A percentile compares a stretch with the other conserved stretches of the same genome.
Evolutionary conservation across 2,888 invertebrate genomes (phyloP).

Genomic region (Xestia ashworthii): DNA sequence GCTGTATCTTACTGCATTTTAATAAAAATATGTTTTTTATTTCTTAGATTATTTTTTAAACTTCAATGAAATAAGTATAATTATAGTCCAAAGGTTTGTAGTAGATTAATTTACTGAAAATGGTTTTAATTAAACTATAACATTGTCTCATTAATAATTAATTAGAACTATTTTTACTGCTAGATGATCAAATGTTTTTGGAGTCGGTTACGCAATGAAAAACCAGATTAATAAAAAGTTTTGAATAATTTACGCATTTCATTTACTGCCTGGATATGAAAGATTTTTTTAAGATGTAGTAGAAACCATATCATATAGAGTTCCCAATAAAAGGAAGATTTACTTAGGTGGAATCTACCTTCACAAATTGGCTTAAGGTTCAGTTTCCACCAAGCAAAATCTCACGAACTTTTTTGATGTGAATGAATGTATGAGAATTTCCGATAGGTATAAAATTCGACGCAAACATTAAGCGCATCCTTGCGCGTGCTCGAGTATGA

Average conservation of each 20-base stretch:
- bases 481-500: too few relatives aligned
- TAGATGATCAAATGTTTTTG: constrained; percentile 57
- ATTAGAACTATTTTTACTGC: constrained; percentile 56
- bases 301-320: neutral
- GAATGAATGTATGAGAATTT: too few relatives aligned
- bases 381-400: too few relatives aligned
- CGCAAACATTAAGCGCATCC: too few relatives aligned
- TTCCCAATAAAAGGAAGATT: neutral
- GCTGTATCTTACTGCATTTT: constrained; percentile 22
- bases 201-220: constrained; percentile 53
- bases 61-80: constrained; percentile 35
- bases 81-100: constrained; percentile 61
- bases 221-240: constrained; percentile 58
- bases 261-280: constrained; percentile 13
- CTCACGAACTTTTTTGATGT: too few relatives aligned
- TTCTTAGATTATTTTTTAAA: constrained; percentile 15
- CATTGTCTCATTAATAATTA: constrained; percentile 22
- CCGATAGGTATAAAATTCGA: too few relatives aligned
- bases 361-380: too few relatives aligned
- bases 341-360: neutral
- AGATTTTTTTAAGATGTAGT: neutral
- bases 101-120: constrained; percentile 53
- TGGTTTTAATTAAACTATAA: constrained; percentile 44
- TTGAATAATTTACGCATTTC: constrained; percentile 45
- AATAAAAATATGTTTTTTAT: neutral